Percentiles rank a stretch among this genome's conserved stretches.
phyloP scores from a whole-genome alignment of 1,140 invertebrate genomes.

The Callitettix versicolor region DNA sequence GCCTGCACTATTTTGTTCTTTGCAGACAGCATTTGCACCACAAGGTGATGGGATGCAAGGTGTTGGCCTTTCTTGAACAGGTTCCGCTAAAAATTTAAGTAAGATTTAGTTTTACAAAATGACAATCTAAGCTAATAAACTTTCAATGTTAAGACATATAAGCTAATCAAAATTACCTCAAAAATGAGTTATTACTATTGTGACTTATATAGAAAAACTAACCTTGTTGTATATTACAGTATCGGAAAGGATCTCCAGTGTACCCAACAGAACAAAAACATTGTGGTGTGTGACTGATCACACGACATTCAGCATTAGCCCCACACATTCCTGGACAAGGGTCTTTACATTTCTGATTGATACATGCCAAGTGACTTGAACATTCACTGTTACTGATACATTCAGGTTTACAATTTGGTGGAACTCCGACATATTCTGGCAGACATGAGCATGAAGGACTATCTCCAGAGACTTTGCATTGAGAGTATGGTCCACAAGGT shows the following conservation, averaged over 20 bases:
- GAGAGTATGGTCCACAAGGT: constrained; percentile 58
- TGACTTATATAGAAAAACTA: no score
- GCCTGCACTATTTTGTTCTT: constrained; percentile 47
- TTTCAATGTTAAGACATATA: constrained; percentile 5
- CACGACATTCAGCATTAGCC: constrained; percentile 49
- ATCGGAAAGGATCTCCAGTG: constrained; percentile 47
- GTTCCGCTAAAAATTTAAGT: no score
- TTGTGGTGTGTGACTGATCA: constrained; percentile 51
- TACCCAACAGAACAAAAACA: constrained; percentile 48
- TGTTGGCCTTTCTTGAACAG: constrained; percentile 28
- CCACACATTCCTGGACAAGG: constrained; percentile 55
- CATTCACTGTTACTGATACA: constrained; percentile 54
- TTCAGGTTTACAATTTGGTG: constrained; percentile 54
- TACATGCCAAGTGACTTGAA: constrained; percentile 46
- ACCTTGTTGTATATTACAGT: constrained; percentile 36
- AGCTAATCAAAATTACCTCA: neutral
- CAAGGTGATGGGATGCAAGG: constrained; percentile 62
- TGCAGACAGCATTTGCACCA: constrained; percentile 60
- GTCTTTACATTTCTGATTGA: constrained; percentile 55
- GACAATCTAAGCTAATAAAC: no score
- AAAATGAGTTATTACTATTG: no score
- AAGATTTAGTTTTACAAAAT: no score
- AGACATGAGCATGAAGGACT: constrained; percentile 53
- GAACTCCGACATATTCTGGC: constrained; percentile 45
- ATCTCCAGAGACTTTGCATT: constrained; percentile 47